Evolutionary conservation across 92 coral and sea anemone species (phyloP).

Genomic region (Porites divaricata): DNA sequence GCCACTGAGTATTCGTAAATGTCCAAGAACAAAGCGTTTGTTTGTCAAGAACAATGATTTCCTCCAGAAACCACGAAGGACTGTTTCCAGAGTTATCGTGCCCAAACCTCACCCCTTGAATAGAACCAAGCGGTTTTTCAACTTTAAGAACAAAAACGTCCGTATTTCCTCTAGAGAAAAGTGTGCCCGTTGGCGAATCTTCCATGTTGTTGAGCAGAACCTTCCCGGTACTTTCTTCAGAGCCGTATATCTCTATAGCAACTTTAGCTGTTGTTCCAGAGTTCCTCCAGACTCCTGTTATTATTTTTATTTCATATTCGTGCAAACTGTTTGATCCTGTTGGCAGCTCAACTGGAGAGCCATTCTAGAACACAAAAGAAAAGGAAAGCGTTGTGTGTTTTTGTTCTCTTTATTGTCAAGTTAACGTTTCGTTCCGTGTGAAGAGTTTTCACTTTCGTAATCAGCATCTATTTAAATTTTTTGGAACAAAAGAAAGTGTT

Average conservation of each 20-base stretch:
- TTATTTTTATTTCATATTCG: conserved; percentile 37
- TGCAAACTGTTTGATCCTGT: conserved; percentile 8
- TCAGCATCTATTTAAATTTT: too few species aligned
- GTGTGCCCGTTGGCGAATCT: conserved; percentile 2
- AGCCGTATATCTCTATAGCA: conserved; percentile 47
- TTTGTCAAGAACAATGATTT: conserved; percentile 44
- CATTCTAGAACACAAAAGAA: conserved; percentile 49
- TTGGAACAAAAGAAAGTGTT: too few species aligned
- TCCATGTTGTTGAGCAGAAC: conserved; percentile 16
- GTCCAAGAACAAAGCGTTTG: conserved; percentile 27
- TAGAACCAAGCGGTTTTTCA: conserved; percentile 30
- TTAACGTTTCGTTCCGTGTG: too few species aligned
- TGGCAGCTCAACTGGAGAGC: conserved; percentile 61
- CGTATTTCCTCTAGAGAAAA: conserved; percentile 57
- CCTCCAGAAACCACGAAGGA: conserved; percentile 66
- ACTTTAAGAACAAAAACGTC: conserved; percentile 51
- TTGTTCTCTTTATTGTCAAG: too few species aligned
- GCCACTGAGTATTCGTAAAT: conserved; percentile 49
- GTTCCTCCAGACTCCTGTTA: conserved; percentile 51
- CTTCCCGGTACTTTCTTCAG: conserved; percentile 29
- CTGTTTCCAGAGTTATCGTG: conserved; percentile 60
- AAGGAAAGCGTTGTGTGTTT: not conserved
- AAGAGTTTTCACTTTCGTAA: too few species aligned
- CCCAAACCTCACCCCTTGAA: conserved; percentile 51
- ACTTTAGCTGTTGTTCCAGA: conserved; percentile 53